phyloP scores from a whole-genome alignment of 2,888 invertebrate genomes.

The Homarus gammarus region DNA sequence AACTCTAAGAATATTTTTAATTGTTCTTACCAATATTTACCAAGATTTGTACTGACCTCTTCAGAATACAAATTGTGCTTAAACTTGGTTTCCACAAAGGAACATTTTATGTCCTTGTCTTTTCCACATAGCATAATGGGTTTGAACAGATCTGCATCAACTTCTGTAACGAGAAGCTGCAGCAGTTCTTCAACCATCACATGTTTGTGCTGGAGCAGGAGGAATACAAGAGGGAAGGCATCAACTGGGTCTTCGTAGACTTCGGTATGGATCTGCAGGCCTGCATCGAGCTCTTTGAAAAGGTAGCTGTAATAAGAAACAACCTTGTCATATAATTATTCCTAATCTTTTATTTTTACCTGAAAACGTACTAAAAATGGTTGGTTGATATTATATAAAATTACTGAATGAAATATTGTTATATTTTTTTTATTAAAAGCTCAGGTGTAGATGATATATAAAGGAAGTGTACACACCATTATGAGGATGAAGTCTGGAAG shows the following conservation, averaged over 20 bases:
- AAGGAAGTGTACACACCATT: no score
- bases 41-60: no score
- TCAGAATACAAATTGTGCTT: no score
- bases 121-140: conserved; percentile 96
- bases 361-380: not conserved
- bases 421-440: no score
- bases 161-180: conserved; percentile 85
- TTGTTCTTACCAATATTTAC: no score
- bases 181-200: conserved; percentile 99
- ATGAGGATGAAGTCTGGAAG: no score
- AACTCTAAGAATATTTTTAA: not conserved
- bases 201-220: conserved; percentile 99
- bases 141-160: conserved; percentile 99
- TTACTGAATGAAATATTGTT: not conserved
- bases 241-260: conserved; percentile 99
- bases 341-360: not conserved
- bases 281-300: conserved; percentile 99
- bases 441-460: no score
- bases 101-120: no score
- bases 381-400: not conserved
- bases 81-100: no score
- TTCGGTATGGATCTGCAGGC: conserved; percentile 99
- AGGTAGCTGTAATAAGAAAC: conserved; percentile 93
- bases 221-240: conserved; percentile 98
- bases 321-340: not conserved